Evolutionary conservation across 1,140 invertebrate species (phyloP), one percentile per base, ranked within the genome.

Genomic region (Drosophila eugracilis): DNA sequence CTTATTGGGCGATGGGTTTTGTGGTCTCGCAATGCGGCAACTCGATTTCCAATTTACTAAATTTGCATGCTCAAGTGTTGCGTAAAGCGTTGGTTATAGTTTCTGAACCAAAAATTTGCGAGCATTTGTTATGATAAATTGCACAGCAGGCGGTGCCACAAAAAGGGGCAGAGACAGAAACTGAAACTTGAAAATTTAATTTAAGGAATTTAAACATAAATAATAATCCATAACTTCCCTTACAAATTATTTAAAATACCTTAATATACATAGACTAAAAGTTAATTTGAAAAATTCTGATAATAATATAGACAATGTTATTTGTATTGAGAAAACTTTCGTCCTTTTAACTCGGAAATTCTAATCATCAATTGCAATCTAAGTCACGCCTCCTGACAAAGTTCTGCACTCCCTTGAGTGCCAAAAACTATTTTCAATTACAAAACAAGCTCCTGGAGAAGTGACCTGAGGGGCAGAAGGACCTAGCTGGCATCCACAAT

Each of bases 341-440:
- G 3, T 12, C 26, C 1, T 26, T 15, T 39, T 45, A 36, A 12
- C 24, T 53, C 5, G 7, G 5, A 49, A 52, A 37, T 42, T 50
- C 15, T 45, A 71, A 84, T 78, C 79, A 41, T 49, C 21, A 15
- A 22, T 7, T 44, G 17, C n/a, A 37, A 81, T 85, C 80, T 65
- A 5, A 41, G 58, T 53, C 72, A 85, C 80, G 80, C 81, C 80
- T 57, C 32, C 22, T n/a, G 17, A 65, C 60, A 47, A 47, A 62
- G 30, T 37, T 62, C 3, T 21, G 52, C 36, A 24, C 19, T 42
- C 53, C 34, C 32, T 42, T 54, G 34, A 48, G 75, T 54, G 67
- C 76, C 66, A 76, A 70, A 79, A 85, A 85, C 81, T 86, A 74
- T 85, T 85, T 85, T 86, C 80, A 85, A 85, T 85, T 85, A 86